Conservation (phyloP, 1,140 invertebrate genomes). For the Drosophila kepulauana region DNA sequence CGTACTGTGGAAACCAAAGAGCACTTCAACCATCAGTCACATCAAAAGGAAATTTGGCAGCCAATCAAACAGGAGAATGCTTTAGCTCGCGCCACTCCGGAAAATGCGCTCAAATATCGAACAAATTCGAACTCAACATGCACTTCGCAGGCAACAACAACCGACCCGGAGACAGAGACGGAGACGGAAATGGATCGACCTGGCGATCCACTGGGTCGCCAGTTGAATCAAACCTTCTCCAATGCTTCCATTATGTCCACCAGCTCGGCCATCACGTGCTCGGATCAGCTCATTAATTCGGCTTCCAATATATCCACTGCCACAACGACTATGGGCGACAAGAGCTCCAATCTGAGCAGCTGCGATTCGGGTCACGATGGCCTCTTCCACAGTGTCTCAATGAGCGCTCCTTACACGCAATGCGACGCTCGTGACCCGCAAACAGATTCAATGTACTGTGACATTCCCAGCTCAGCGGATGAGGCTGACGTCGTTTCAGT, state of each 20-base stretch:
- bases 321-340: conserved; percentile 65
- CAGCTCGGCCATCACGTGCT: conserved; percentile 59
- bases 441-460: conserved; percentile 72
- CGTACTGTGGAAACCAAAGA: conserved; percentile 90
- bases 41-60: conserved; percentile 90
- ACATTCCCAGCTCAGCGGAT: conserved; percentile 71
- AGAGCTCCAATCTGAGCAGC: conserved; percentile 75
- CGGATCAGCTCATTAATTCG: conserved; percentile 62
- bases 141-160: conserved; percentile 49
- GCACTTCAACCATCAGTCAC: conserved; percentile 89
- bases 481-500: conserved; percentile 58
- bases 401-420: conserved; percentile 58
- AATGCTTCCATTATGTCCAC: conserved; percentile 70
- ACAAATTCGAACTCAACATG: conserved; percentile 66
- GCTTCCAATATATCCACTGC: conserved; percentile 50
- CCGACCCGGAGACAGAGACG: conserved; percentile 40
- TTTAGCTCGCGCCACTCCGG: conserved; percentile 58
- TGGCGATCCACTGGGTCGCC: conserved; percentile 46
- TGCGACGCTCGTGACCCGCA: conserved; percentile 41
- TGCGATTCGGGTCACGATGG: conserved; percentile 79
- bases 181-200: conserved; percentile 29
- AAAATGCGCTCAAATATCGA: conserved; percentile 68
- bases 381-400: conserved; percentile 75
- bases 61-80: conserved; percentile 84
- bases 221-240: conserved; percentile 73